Base-by-base conservation (phyloP, 2,113 vertebrate genomes). In the Misgurnus mizolepis region DNA sequence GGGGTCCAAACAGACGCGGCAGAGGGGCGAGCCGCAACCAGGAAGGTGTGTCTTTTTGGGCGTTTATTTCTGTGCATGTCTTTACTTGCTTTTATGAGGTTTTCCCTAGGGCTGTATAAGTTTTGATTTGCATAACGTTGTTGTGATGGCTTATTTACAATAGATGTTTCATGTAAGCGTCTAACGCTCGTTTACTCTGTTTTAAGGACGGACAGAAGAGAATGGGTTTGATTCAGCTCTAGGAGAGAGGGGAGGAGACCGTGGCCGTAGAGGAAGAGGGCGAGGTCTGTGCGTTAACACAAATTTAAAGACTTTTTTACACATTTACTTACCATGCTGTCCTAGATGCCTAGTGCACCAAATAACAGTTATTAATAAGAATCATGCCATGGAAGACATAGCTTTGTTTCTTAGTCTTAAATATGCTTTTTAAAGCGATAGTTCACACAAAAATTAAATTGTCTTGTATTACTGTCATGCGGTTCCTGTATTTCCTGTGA, bases 221-320 rank as follows among this genome's bases (percentile, higher is more conserved):
- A 98, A 99, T 80, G 97, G 96, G 60, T 94, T 97, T 89, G 96
- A 98, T 82, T 91, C 77, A 78, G 91, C 53, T 87, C 95, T 92
- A 87, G 95, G 93, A 83, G 96, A 98, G 65, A 94, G 92, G 80
- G 90, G 93, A 67, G 94, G 93, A 17, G 97, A 98, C 45, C 94
- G 93, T 65, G 95, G 95, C 49, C 96, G 95, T n/a, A 92, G 96
- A 76, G 93, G 94, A 7, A 92, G 95, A 43, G 94, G 95, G 74
- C 91, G 92, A 93, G 91, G 97, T 98, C 85, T 94, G 91, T 3
- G 7, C 5, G 27, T n/a, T 7, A 9, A 72, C 7, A 18, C 18
- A 4, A 43, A 18, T 18, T 60, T 10, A 3, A 40, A 65, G 58
- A 10, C 9, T 22, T 47, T 49, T 34, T 10, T 56, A 53, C 50